Evolutionary conservation across 1,140 invertebrate species (phyloP).

Genomic region (Drosophila pachea): DNA sequence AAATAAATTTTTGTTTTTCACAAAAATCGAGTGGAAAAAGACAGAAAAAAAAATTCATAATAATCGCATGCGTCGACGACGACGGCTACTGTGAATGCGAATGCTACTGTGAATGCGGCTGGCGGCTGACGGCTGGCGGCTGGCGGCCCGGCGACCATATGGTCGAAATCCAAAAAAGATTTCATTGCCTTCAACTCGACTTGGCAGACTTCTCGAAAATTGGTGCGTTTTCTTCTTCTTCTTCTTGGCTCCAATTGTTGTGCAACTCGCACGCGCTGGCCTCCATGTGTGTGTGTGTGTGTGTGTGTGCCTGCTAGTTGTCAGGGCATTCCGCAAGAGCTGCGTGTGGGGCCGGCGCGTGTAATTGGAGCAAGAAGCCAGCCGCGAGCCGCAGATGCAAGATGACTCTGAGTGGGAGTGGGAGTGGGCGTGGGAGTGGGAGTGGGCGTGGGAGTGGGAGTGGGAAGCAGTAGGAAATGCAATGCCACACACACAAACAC

Average conservation of each 20-base stretch:
- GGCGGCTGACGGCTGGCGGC: conserved; percentile 33
- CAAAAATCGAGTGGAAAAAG: conserved; percentile 31
- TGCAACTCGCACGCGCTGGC: conserved; percentile 17
- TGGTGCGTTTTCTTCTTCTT: conserved; percentile 20
- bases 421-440: neutral
- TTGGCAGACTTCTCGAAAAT: conserved; percentile 40
- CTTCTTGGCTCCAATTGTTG: conserved; percentile 25
- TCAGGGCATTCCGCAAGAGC: conserved; percentile 12
- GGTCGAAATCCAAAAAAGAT: conserved; percentile 32
- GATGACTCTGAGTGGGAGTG: neutral
- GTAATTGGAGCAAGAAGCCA: conserved; percentile 15
- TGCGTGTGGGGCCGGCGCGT: conserved; percentile 2
- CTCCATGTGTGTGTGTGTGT: conserved; percentile 13
- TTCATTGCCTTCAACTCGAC: conserved; percentile 33
- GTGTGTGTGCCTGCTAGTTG: conserved; percentile 9
- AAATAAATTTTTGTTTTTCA: conserved; percentile 66
- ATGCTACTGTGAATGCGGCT: conserved; percentile 25
- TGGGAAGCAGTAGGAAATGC: conserved; percentile 2
- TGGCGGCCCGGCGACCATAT: conserved; percentile 50
- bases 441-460: neutral
- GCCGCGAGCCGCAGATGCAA: neutral
- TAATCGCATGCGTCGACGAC: conserved; percentile 62
- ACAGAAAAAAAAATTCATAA: conserved; percentile 49
- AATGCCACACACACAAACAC: neutral
- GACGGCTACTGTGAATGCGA: conserved; percentile 21